These are phyloP conservation scores for Pteronotus mesoamericanus DNA, from an alignment of 2,797 vertebrate species.

Conservation along the genomic window DNA sequence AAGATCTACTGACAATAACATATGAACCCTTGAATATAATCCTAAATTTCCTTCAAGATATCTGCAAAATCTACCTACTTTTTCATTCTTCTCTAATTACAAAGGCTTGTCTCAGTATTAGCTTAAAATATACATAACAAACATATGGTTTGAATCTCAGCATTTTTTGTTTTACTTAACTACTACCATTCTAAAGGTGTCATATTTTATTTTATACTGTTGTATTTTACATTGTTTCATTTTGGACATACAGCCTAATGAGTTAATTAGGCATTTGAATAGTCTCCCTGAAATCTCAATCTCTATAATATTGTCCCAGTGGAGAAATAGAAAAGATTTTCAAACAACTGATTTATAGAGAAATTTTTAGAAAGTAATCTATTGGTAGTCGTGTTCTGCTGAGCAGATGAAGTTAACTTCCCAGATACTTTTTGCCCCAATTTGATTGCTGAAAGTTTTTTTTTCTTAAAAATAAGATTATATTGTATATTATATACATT, in stretches of 20 bases:
- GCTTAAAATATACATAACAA: conserved; percentile 3
- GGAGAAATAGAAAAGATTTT: conserved; percentile 37
- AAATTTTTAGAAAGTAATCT: background rate
- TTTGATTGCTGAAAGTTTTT: background rate
- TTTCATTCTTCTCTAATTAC: conserved; percentile 42
- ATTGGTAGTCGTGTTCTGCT: background rate
- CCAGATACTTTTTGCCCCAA: background rate
- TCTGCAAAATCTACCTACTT: conserved; percentile 8
- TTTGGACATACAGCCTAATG: background rate
- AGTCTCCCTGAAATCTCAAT: background rate
- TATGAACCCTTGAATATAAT: conserved; percentile 42
- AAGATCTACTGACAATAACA: conserved; percentile 32
- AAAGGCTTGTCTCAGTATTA: background rate
- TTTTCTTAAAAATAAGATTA: conserved; percentile 8
- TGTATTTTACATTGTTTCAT: background rate
- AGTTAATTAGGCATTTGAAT: conserved; percentile 28
- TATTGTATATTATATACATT: background rate
- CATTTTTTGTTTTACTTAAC: background rate
- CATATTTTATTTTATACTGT: background rate
- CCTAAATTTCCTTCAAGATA: conserved; percentile 31
- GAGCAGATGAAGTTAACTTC: background rate
- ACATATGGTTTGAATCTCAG: background rate
- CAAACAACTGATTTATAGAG: background rate
- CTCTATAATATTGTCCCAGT: background rate
- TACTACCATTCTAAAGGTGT: background rate